A percentile compares a stretch with the other conserved stretches of the same genome.
Evolutionary conservation across 2,797 vertebrate genomes (phyloP).

Genomic region (Macrochelys suwanniensis): DNA sequence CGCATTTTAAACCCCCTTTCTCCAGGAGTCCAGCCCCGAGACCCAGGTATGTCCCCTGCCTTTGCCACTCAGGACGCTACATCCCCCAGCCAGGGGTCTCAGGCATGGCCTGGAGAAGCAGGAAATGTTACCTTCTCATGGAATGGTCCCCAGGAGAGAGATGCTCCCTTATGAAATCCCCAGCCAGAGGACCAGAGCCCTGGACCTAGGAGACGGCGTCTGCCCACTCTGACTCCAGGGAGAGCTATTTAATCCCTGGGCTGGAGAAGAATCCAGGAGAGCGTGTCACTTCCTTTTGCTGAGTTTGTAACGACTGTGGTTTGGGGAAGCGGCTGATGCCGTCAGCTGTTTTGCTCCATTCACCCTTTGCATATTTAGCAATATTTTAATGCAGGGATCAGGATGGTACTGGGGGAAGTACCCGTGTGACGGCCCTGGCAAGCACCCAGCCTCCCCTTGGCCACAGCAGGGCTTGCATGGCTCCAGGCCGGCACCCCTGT

Average conservation of each 20-base stretch:
- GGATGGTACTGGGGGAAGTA: not conserved
- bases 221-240: not conserved
- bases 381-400: not conserved
- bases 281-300: not conserved
- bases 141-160: not conserved
- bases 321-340: not conserved
- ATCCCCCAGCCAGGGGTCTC: not conserved
- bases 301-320: not conserved
- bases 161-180: not conserved
- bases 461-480: not conserved
- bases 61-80: not conserved
- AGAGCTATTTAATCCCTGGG: not conserved
- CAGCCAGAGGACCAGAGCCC: not conserved
- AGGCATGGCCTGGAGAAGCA: not conserved
- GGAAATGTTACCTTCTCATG: not conserved
- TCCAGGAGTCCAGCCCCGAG: not conserved
- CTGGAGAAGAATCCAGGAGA: not conserved
- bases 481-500: not conserved
- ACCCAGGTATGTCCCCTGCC: not conserved
- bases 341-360: not conserved
- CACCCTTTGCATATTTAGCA: not conserved
- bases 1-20: not conserved
- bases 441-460: no score
- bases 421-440: not conserved
- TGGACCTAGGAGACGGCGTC: not conserved